Evolutionary conservation across 53 echinoderm and acorn worm genomes (phyloP), one percentile per base, ranked within the genome.

Genomic region (Zoroaster sp.): DNA sequence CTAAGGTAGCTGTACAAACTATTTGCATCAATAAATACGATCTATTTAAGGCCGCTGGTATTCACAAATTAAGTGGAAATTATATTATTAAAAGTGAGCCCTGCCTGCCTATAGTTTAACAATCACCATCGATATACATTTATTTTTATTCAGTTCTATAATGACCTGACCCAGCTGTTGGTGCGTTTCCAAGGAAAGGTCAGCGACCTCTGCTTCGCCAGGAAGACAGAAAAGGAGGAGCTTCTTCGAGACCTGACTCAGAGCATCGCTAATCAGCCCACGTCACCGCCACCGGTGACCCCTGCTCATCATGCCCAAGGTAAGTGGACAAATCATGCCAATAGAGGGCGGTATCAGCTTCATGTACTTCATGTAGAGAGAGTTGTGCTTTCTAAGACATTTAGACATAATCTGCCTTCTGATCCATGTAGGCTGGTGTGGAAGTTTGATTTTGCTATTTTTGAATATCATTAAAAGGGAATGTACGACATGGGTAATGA

Each of bases 211-310:
- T 95, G 94, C 92, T 99, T 99, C 71, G 99, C 99, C 49, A 77
- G 99, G 21, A 94, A 92, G 83, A 99, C 99, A 2, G 99, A 99
- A 86, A 99, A 99, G 69, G 99, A 99, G 77, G 99, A 99, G 66
- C 72, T 99, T 30, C 88, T 96, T n/a, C 83, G 81, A 33, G 99
- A 99, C 72, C 67, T 99, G 88, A 95, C 95, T 21, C 89, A 92
- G 78, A 81, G 79, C 39, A 82, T 95, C 37, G 99, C 95, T 34
- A 93, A 91, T 53, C 88, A 91, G 77, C 87, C 95, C 2, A 73
- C 77, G 39, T 83, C 66, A 10, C 86, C 91, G 7, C 54, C 93
- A 17, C 95, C 91, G 33, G 73, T 89, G 18, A 86, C 91, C 39
- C 95, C 95, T n/a, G 78, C 91, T 28, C 95, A 95, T 88, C 93